Evolutionary conservation across 2,797 vertebrate genomes (phyloP), one percentile per base, ranked within the genome.

Genomic region (Xenops minutus): DNA sequence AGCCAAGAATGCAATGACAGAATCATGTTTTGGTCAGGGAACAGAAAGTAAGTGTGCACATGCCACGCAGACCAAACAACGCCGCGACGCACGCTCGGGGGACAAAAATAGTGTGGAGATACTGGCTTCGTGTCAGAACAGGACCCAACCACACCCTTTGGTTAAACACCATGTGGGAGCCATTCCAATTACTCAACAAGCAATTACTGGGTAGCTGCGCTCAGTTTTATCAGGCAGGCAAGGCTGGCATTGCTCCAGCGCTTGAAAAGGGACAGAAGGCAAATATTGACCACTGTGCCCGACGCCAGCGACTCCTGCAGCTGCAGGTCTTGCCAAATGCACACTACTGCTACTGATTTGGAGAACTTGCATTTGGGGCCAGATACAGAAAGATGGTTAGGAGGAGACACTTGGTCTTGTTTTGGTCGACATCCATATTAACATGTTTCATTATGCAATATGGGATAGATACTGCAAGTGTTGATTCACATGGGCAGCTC

Each of bases 141-240:
- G 16, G 92, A 94, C 73, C 16, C 58, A 94, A 34, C 96, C 97
- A 69, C 97, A 78, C 98, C 98, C 97, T 89, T 59, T 7, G 24
- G 63, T 41, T 77, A 63, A 94, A 94, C 91, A 94, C 77, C 62
- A 6, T 23, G 41, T 5, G 19, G 88, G 55, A 92, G 86, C 86
- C 68, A 22, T 91, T 94, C 97, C 92, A 82, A 43, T 91, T 88
- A 95, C 87, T 87, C 94, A 96, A 89, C 7, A 17, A 94, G 59
- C 19, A 9, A 87, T 64, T 95, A 75, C 34, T 61, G 91, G 85
- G 68, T 73, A 21, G 46, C 88, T 78, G 68, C 1, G 10, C 73
- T 92, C 29, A 51, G 29, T 95, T 94, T 94, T 96, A 95, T 92
- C 85, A 26, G 84, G 84, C 73, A 85, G 87, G 63, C 88, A 95